phyloP scores from a whole-genome alignment of 2,113 vertebrate species.

The Antennarius striatus region DNA sequence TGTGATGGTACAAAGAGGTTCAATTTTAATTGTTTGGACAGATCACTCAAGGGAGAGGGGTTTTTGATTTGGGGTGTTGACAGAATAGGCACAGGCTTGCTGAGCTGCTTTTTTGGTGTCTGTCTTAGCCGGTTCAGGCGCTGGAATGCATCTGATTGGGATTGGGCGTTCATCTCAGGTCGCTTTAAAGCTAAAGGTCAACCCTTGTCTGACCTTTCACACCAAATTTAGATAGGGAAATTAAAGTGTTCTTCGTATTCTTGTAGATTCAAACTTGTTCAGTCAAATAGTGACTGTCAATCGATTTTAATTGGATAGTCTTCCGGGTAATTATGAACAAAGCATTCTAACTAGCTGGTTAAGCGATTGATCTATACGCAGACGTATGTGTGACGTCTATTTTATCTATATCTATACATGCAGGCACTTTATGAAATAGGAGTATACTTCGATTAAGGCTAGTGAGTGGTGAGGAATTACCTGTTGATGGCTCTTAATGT shows the following conservation, averaged over 20 bases:
- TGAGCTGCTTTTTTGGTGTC: slow-evolving; percentile 54
- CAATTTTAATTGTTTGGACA: slow-evolving; percentile 82
- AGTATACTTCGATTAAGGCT: slow-evolving; percentile 45
- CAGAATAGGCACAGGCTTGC: slow-evolving; percentile 78
- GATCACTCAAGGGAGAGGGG: slow-evolving; percentile 74
- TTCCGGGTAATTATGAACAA: slow-evolving; percentile 16
- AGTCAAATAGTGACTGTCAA: slow-evolving; percentile 1
- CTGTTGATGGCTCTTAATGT: slow-evolving; percentile 70
- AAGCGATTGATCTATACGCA: slow-evolving; percentile 46
- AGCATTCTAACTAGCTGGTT: slow-evolving; percentile 1
- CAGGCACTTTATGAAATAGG: slow-evolving; percentile 56
- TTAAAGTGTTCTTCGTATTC: too few relatives aligned
- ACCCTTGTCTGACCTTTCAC: slow-evolving; percentile 30
- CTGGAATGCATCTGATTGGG: slow-evolving; percentile 20
- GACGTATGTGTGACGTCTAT: slow-evolving; percentile 44
- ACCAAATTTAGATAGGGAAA: too few relatives aligned
- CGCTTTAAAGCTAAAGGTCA: slow-evolving; percentile 43
- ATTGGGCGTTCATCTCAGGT: slow-evolving; percentile 31
- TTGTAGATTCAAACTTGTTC: too few relatives aligned
- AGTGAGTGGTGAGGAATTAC: slow-evolving; percentile 62
- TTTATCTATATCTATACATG: slow-evolving; percentile 49
- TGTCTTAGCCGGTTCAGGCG: slow-evolving; percentile 39
- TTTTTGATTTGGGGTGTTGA: slow-evolving; percentile 79
- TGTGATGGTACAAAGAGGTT: slow-evolving; percentile 76
- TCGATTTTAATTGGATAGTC: slow-evolving; percentile 38